Percentiles rank a stretch among this genome's conserved stretches.
Conservation (phyloP, 2,888 invertebrate species). For the Pristionchus japonicus region DNA sequence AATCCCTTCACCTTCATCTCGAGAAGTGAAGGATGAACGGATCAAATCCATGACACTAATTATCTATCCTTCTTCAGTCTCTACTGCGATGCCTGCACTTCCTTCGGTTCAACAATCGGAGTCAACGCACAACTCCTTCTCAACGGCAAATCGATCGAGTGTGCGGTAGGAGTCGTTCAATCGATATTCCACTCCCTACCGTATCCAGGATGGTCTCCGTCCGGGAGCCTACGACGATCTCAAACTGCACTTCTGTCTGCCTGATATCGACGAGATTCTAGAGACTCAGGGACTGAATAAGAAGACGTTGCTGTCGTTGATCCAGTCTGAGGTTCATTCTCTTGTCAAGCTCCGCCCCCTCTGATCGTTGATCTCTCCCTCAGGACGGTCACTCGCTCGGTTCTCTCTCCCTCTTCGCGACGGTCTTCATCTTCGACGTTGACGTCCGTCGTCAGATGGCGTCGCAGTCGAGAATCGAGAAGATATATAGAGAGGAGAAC, state of each 20-base stretch:
- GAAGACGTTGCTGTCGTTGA: constrained; percentile 68
- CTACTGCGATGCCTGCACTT: constrained; percentile 73
- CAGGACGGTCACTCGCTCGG: constrained; percentile 55
- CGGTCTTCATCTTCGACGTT: constrained; percentile 73
- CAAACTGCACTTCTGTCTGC: constrained; percentile 72
- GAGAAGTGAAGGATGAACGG: too few species aligned
- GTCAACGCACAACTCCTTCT: constrained; percentile 71
- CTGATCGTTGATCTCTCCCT: background rate
- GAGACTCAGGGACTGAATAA: constrained; percentile 69
- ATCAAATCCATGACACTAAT: too few species aligned
- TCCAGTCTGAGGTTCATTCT: constrained; percentile 66
- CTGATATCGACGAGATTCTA: constrained; percentile 71
- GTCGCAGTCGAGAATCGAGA: constrained; percentile 60
- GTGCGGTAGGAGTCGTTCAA: constrained; percentile 51
- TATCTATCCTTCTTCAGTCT: constrained; percentile 59
- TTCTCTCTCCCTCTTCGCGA: constrained; percentile 73
- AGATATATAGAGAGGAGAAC: constrained; percentile 65
- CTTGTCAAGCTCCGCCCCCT: too few species aligned
- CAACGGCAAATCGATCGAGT: constrained; percentile 70
- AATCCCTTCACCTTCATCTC: background rate
- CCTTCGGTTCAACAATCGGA: constrained; percentile 65
- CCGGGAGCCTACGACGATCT: constrained; percentile 72
- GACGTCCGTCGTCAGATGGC: constrained; percentile 71
- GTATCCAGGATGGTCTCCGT: constrained; percentile 62
- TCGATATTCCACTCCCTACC: background rate